Evolutionary conservation across 2,888 invertebrate genomes (phyloP).

Genomic region (Tanaodytes sp.): DNA sequence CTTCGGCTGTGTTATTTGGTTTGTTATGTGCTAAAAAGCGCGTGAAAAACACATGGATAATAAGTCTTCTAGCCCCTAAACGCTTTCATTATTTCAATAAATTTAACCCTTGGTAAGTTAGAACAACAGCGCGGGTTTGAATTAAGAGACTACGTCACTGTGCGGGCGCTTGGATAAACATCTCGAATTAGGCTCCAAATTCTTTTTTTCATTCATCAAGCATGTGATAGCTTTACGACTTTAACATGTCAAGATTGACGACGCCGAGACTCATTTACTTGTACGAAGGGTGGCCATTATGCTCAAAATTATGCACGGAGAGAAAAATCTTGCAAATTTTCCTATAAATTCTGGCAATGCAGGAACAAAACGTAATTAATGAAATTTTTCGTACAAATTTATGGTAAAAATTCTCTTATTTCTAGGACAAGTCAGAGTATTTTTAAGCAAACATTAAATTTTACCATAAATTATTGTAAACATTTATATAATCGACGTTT

Average conservation of each 20-base stretch:
- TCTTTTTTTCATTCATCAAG: slow-evolving; percentile 57
- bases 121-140: slow-evolving; percentile 71
- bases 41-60: slow-evolving; percentile 43
- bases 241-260: slow-evolving; percentile 53
- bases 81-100: slow-evolving; percentile 69
- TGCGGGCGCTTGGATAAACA: slow-evolving; percentile 71
- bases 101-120: slow-evolving; percentile 70
- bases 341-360: too few species aligned
- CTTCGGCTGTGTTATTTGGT: too few species aligned
- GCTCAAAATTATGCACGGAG: slow-evolving; percentile 42
- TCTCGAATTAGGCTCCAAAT: slow-evolving; percentile 69
- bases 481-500: too few species aligned
- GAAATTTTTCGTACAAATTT: too few species aligned
- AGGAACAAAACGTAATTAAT: too few species aligned
- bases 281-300: slow-evolving; percentile 41
- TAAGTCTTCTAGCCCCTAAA: slow-evolving; percentile 52
- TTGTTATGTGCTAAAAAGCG: slow-evolving; percentile 27
- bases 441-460: too few species aligned
- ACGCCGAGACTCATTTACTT: slow-evolving; percentile 48
- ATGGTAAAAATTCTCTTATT: too few species aligned
- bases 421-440: too few species aligned
- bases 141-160: slow-evolving; percentile 68
- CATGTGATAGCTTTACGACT: slow-evolving; percentile 55
- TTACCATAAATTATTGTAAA: too few species aligned
- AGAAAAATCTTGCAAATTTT: too few species aligned